These are phyloP conservation scores for Coelinius sp. DNA, from an alignment of 2,888 invertebrate genomes.

Conservation along the genomic window DNA sequence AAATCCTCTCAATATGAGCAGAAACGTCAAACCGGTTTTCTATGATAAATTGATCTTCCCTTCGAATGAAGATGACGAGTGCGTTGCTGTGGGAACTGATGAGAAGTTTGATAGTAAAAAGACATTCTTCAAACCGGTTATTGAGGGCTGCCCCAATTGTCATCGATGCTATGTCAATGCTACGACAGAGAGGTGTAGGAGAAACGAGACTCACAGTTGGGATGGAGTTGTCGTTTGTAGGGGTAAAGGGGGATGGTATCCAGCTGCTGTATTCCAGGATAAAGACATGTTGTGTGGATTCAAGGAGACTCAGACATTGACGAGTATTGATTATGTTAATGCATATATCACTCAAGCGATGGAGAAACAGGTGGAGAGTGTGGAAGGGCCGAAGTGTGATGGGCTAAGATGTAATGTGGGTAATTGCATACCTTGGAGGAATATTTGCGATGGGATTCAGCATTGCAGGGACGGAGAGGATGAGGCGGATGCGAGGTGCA, in stretches of 20 bases:
- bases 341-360: conserved; percentile 72
- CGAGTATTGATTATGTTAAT: conserved; percentile 74
- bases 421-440: conserved; percentile 74
- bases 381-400: conserved; percentile 70
- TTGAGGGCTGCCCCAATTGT: conserved; percentile 72
- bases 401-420: conserved; percentile 81
- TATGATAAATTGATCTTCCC: conserved; percentile 63
- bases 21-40: conserved; percentile 79
- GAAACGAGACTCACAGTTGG: conserved; percentile 69
- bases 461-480: conserved; percentile 82
- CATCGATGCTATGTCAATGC: conserved; percentile 74
- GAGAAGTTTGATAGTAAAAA: conserved; percentile 72
- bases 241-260: conserved; percentile 79
- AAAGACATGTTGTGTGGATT: conserved; percentile 73
- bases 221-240: conserved; percentile 81
- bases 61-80: conserved; percentile 71
- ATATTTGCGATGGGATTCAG: conserved; percentile 78
- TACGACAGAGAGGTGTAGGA: conserved; percentile 66
- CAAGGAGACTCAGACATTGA: conserved; percentile 69
- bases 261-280: conserved; percentile 78
- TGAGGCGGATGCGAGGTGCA: conserved; percentile 74
- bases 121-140: conserved; percentile 72
- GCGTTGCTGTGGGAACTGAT: conserved; percentile 77
- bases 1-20: conserved; percentile 73
- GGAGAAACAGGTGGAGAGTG: conserved; percentile 65